Evolutionary conservation across 2,113 vertebrate species (phyloP).

Genomic region (Hepsetus odoe): DNA sequence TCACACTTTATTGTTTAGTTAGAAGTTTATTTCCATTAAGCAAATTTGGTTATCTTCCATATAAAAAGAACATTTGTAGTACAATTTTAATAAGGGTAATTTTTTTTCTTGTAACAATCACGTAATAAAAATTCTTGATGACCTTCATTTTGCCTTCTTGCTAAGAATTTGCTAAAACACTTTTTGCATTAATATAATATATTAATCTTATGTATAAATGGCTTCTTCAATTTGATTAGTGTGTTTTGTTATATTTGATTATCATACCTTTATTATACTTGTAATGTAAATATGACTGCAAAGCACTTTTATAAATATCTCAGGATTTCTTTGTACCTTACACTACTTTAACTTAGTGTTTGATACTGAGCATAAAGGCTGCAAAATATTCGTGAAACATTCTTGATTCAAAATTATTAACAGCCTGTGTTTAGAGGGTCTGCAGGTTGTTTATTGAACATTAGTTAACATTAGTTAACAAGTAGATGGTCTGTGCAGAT

Average conservation of each 20-base stretch:
- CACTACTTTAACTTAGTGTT: neutral
- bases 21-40: no score
- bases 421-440: neutral
- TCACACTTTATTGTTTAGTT: no score
- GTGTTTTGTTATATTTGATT: no score
- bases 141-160: no score
- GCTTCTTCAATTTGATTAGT: neutral
- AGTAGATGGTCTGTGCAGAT: constrained; percentile 21
- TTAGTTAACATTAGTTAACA: no score
- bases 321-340: neutral
- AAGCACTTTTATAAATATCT: neutral
- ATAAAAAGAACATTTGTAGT: no score
- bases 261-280: no score
- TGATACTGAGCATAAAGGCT: neutral
- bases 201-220: neutral
- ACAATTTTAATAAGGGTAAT: no score
- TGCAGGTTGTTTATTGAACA: no score
- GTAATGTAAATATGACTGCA: neutral
- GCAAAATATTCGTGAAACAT: neutral
- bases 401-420: neutral
- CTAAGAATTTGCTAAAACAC: neutral
- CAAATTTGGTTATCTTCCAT: no score
- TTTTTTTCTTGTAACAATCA: no score
- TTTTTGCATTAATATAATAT: neutral
- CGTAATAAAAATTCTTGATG: neutral